phyloP scores from a whole-genome alignment of 1,140 invertebrate genomes.

The Macrocentrus cingulum region DNA sequence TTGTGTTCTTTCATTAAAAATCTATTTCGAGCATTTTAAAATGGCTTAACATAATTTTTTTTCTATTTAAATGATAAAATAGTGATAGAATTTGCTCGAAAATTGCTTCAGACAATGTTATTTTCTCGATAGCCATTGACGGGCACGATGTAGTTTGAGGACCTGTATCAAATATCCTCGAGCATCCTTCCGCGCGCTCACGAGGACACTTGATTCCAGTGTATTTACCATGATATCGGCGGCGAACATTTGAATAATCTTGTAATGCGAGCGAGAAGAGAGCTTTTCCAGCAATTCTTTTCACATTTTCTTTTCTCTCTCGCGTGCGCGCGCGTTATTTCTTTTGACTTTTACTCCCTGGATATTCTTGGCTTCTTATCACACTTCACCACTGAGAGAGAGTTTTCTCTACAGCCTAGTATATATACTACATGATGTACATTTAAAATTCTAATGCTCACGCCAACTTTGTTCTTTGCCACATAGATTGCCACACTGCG shows the following conservation, averaged over 20 bases:
- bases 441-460: constrained; percentile 28
- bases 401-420: background rate
- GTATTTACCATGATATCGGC: constrained; percentile 23
- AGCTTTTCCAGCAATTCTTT: background rate
- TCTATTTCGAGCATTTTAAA: too few species aligned
- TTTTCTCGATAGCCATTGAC: background rate
- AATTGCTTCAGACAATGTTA: background rate
- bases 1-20: constrained; percentile 22
- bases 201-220: constrained; percentile 13
- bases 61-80: background rate
- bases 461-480: constrained; percentile 28
- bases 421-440: constrained; percentile 20
- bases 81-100: too few species aligned
- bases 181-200: background rate
- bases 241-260: constrained; percentile 26
- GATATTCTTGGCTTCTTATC: constrained; percentile 7
- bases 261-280: constrained; percentile 7
- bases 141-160: background rate
- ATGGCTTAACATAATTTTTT: too few species aligned
- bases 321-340: too few species aligned
- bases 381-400: background rate
- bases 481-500: constrained; percentile 26
- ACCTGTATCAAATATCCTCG: constrained; percentile 17
- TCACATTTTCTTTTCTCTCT: constrained; percentile 6
- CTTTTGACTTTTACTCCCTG: constrained; percentile 6